Percentiles rank a stretch among this genome's conserved stretches.
Evolutionary conservation across 2,797 vertebrate species (phyloP).

Genomic region (Diplodus puntazzo): DNA sequence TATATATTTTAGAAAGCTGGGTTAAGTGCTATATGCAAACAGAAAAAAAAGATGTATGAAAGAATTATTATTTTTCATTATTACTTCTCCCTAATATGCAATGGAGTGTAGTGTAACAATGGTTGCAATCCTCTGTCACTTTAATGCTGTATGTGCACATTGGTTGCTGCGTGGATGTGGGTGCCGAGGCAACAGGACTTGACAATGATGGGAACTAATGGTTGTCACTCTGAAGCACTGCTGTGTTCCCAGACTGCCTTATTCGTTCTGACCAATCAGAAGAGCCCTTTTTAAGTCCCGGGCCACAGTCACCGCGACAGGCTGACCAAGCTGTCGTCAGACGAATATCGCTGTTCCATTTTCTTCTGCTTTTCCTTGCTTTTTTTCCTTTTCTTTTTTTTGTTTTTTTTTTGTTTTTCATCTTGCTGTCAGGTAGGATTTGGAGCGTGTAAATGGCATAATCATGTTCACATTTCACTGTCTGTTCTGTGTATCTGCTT

Average conservation of each 20-base stretch:
- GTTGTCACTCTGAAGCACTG: slow-evolving; percentile 75
- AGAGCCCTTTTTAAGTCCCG: slow-evolving; percentile 66
- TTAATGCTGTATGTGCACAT: slow-evolving; percentile 89
- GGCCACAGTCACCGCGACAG: slow-evolving; percentile 63
- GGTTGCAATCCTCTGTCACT: slow-evolving; percentile 86
- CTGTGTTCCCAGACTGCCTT: slow-evolving; percentile 73
- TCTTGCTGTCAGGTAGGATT: slow-evolving; percentile 78
- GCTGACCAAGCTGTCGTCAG: slow-evolving; percentile 66
- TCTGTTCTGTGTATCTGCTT: slow-evolving; percentile 80
- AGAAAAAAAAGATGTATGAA: slow-evolving; percentile 76
- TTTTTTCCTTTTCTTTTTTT: slow-evolving; percentile 21
- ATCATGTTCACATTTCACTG: slow-evolving; percentile 82
- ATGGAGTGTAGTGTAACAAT: slow-evolving; percentile 84
- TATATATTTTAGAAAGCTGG: slow-evolving; percentile 76
- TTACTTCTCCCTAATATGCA: slow-evolving; percentile 85
- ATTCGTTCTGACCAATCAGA: slow-evolving; percentile 78
- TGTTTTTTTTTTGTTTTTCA: slow-evolving; percentile 18
- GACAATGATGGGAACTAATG: slow-evolving; percentile 85
- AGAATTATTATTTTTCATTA: slow-evolving; percentile 82
- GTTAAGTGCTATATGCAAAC: slow-evolving; percentile 85
- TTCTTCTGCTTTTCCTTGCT: slow-evolving; percentile 54
- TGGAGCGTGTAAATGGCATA: slow-evolving; percentile 81
- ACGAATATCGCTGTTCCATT: slow-evolving; percentile 70
- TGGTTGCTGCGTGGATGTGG: slow-evolving; percentile 81
- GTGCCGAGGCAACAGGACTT: slow-evolving; percentile 81